Conservation (phyloP, 2,888 invertebrate genomes). For the Uropetala carovei region DNA sequence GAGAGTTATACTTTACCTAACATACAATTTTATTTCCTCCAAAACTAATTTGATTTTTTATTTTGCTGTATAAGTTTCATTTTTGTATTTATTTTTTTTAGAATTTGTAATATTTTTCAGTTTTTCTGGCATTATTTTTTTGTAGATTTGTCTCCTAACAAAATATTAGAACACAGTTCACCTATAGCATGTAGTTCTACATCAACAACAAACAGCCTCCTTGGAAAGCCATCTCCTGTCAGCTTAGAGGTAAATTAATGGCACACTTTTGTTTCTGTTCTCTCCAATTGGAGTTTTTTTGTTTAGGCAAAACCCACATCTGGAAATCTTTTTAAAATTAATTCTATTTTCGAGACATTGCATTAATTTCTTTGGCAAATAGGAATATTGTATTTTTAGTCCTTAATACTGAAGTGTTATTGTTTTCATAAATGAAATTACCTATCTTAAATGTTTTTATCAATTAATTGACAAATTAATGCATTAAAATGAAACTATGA, state of each 20-base stretch:
- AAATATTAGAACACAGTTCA: constrained; percentile 44
- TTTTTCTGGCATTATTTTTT: constrained; percentile 27
- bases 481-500: too few species aligned
- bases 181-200: constrained; percentile 38
- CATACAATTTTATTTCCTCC: too few species aligned
- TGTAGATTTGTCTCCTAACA: constrained; percentile 51
- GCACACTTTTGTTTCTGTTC: background rate
- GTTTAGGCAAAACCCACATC: background rate
- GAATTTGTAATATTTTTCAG: background rate
- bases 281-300: background rate
- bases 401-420: background rate
- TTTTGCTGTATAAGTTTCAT: background rate
- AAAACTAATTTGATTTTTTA: background rate
- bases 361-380: too few species aligned
- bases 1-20: too few species aligned
- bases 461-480: background rate
- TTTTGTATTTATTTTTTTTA: background rate
- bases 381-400: background rate
- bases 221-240: constrained; percentile 28
- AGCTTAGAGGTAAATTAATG: constrained; percentile 36
- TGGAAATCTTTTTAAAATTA: background rate
- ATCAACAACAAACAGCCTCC: background rate
- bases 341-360: background rate
- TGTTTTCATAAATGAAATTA: background rate
- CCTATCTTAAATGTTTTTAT: background rate